These are phyloP conservation scores for Hoplodrina blanda DNA, from an alignment of 2,888 invertebrate genomes.

Conservation along the genomic window DNA sequence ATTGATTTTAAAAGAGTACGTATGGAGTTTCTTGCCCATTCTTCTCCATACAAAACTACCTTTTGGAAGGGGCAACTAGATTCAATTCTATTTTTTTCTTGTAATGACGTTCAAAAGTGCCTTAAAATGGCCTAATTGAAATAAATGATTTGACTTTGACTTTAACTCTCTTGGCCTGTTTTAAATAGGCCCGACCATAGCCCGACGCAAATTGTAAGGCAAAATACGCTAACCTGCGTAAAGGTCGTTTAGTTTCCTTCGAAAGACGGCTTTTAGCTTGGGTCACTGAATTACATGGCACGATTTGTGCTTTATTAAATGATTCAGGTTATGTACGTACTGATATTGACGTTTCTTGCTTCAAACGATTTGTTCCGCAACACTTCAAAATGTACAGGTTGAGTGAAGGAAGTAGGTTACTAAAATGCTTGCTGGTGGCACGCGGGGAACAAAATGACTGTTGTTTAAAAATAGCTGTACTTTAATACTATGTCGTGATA, in stretches of 20 bases:
- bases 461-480: conserved; percentile 36
- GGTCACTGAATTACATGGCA: conserved; percentile 6
- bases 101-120: too few species aligned
- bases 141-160: too few species aligned
- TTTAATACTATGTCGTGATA: conserved; percentile 38
- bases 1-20: too few species aligned
- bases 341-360: conserved; percentile 3
- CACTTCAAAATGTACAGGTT: neutral
- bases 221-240: conserved; percentile 1
- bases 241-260: conserved; percentile 40
- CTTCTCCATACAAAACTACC: too few species aligned
- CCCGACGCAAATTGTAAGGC: conserved; percentile 16
- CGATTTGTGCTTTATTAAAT: conserved; percentile 16
- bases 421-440: conserved; percentile 20
- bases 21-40: too few species aligned
- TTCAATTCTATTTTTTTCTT: too few species aligned
- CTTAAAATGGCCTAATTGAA: too few species aligned
- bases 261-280: conserved; percentile 10
- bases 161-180: conserved; percentile 34
- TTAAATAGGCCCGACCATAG: neutral
- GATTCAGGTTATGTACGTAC: neutral
- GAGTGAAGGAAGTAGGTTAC: conserved; percentile 23
- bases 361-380: neutral
- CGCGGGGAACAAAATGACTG: conserved; percentile 13
- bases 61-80: too few species aligned